phyloP scores from a whole-genome alignment of 1,140 invertebrate species.

The Sarcophaga peregrina region DNA sequence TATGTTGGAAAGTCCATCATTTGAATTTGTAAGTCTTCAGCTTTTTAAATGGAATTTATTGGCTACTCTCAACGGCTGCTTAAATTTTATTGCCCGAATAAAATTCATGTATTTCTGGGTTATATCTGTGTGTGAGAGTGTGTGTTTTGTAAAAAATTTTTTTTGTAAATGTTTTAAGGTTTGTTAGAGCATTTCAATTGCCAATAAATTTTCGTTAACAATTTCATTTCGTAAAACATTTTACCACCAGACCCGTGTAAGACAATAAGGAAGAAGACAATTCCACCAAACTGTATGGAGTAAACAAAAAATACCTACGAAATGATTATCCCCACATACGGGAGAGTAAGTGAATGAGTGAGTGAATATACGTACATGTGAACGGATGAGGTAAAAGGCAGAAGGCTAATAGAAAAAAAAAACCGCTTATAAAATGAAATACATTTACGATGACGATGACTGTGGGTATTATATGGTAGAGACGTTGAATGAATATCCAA shows the following conservation, averaged over 20 bases:
- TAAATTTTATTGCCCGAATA: no score
- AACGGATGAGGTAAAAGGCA: no score
- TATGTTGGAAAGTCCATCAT: no score
- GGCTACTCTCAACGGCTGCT: no score
- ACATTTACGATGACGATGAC: neutral
- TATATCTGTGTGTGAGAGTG: no score
- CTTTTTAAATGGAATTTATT: no score
- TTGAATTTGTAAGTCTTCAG: no score
- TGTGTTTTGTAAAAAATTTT: no score
- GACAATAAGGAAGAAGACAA: constrained; percentile 29
- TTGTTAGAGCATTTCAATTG: constrained; percentile 41
- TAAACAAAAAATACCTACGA: neutral
- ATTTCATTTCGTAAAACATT: constrained; percentile 32
- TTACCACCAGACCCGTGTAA: neutral
- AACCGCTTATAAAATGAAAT: neutral
- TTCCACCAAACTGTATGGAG: neutral
- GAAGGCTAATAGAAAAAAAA: neutral
- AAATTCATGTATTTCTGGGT: no score
- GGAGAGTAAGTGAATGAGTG: neutral
- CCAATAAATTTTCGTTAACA: constrained; percentile 37
- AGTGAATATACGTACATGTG: no score
- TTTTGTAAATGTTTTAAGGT: neutral
- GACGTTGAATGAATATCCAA: constrained; percentile 16
- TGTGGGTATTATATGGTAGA: neutral
- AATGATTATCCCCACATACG: neutral